Conservation (phyloP, 1,140 invertebrate species). For the Zaprionus nigranus region DNA sequence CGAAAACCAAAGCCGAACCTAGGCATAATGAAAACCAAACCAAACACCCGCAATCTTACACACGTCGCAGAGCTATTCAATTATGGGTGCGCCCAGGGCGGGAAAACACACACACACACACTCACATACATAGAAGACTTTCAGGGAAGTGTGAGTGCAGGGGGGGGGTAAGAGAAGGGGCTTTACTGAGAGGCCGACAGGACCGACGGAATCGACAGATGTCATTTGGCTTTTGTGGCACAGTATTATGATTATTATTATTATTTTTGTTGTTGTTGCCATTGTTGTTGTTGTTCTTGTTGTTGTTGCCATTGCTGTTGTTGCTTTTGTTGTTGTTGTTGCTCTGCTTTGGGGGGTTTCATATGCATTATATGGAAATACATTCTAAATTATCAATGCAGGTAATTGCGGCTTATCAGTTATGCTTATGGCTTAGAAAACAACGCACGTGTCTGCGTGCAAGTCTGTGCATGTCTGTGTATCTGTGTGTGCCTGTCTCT, state of each 20-base stretch:
- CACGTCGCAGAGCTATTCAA: slow-evolving; percentile 71
- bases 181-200: slow-evolving; percentile 5
- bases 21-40: slow-evolving; percentile 51
- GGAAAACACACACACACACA: slow-evolving; percentile 30
- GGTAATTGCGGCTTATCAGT: slow-evolving; percentile 83
- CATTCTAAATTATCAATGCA: slow-evolving; percentile 81
- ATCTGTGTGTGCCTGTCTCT: slow-evolving; percentile 9
- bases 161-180: slow-evolving; percentile 5
- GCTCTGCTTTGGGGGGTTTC: slow-evolving; percentile 19
- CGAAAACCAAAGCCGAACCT: slow-evolving; percentile 37
- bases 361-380: slow-evolving; percentile 72
- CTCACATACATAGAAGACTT: slow-evolving; percentile 15
- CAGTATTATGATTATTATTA: slow-evolving; percentile 66
- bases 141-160: not conserved
- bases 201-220: slow-evolving; percentile 59
- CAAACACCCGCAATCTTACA: slow-evolving; percentile 71
- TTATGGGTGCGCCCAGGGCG: slow-evolving; percentile 73
- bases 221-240: slow-evolving; percentile 78
- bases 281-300: not conserved
- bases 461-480: slow-evolving; percentile 22
- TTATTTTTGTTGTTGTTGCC: slow-evolving; percentile 42
- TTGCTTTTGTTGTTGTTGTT: slow-evolving; percentile 17
- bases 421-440: slow-evolving; percentile 73
- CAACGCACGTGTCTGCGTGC: slow-evolving; percentile 39
- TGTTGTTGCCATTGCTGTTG: slow-evolving; percentile 31